Conservation (phyloP, 2,797 vertebrate genomes). For the Cryptoblepharus egeriae region DNA sequence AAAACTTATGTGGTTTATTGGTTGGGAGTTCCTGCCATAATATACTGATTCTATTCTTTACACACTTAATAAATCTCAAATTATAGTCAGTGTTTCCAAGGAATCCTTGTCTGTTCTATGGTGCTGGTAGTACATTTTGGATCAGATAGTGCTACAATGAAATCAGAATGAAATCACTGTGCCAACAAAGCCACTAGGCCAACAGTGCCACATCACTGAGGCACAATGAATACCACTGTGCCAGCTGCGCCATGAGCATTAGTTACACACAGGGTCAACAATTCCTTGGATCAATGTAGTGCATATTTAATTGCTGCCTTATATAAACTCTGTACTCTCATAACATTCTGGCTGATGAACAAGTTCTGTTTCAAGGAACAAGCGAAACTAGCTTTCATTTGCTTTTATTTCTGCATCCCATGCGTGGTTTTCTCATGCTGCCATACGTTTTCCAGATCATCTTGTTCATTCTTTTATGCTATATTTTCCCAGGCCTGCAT, state of each 20-base stretch:
- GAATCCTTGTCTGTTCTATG: neutral
- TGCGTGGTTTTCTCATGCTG: conserved; percentile 38
- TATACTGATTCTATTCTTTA: neutral
- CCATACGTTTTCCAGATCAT: conserved; percentile 27
- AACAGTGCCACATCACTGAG: no score
- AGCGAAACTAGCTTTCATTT: conserved; percentile 31
- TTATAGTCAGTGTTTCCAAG: neutral
- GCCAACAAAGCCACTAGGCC: no score
- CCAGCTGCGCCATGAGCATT: neutral
- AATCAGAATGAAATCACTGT: neutral
- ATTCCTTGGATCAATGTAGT: neutral
- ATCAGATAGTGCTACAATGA: neutral
- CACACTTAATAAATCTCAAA: neutral
- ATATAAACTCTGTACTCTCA: conserved; percentile 14
- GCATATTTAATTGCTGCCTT: conserved; percentile 19
- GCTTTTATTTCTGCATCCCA: conserved; percentile 25
- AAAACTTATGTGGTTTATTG: neutral
- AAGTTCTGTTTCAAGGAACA: neutral
- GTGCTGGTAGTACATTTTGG: neutral
- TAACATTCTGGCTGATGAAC: conserved; percentile 19
- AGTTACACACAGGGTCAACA: neutral
- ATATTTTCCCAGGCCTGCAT: conserved; percentile 44
- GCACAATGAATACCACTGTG: neutral
- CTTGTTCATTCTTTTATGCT: conserved; percentile 33
- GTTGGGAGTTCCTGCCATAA: neutral